Percentiles rank a stretch among this genome's conserved stretches.
phyloP scores from a whole-genome alignment of 2,113 vertebrate genomes.

The Pterophyllum scalare region DNA sequence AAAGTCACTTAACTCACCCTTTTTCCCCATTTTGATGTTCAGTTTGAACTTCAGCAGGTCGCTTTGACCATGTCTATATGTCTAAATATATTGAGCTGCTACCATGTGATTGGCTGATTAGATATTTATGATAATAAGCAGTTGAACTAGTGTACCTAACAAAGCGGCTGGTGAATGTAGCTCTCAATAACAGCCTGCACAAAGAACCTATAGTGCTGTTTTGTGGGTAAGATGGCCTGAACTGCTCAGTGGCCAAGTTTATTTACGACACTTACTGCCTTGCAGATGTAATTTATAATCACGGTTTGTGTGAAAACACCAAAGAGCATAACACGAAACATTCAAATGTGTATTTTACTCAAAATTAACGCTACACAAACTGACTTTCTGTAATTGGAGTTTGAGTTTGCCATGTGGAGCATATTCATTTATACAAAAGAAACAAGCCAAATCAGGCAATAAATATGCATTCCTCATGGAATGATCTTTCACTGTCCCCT shows the following conservation, averaged over 20 bases:
- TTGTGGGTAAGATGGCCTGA: neutral
- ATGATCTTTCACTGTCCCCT: conserved; percentile 15
- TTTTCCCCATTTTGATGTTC: neutral
- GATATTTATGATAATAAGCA: too few relatives aligned
- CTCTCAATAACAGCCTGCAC: neutral
- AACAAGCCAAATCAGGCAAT: conserved; percentile 1
- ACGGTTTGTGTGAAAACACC: neutral
- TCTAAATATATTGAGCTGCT: too few relatives aligned
- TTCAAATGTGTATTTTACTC: neutral
- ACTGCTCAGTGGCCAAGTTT: neutral
- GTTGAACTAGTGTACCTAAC: too few relatives aligned
- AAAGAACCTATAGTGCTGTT: neutral
- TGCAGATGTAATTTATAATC: neutral
- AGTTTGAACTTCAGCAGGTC: neutral
- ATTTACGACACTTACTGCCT: neutral
- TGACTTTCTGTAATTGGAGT: neutral
- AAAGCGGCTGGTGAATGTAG: neutral
- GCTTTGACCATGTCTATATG: neutral
- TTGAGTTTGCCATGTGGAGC: neutral
- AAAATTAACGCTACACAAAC: neutral
- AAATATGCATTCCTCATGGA: neutral
- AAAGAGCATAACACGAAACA: neutral
- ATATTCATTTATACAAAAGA: neutral
- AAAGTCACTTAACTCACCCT: neutral
- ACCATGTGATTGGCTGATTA: too few relatives aligned